phyloP scores from a whole-genome alignment of 2,797 vertebrate species.

The Streptopelia turtur region DNA sequence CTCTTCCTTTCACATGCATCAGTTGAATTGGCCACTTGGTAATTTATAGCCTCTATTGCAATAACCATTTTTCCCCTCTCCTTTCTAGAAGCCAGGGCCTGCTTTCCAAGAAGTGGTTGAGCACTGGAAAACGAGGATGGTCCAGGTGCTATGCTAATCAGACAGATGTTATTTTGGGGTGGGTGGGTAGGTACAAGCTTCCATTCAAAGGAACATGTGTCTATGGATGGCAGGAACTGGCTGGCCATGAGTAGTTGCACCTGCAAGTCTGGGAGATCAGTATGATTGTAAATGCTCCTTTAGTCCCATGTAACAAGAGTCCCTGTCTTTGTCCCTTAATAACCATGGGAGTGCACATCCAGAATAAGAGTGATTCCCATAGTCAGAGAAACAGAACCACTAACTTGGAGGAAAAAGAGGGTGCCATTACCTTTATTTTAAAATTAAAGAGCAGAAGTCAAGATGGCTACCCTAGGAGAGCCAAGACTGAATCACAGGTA shows the following conservation, averaged over 20 bases:
- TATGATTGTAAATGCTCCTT: slow-evolving; percentile 50
- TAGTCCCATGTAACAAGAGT: slow-evolving; percentile 3
- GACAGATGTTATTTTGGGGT: slow-evolving; percentile 59
- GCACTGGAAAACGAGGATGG: slow-evolving; percentile 67
- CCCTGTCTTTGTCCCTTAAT: slow-evolving; percentile 22
- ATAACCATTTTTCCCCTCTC: neutral
- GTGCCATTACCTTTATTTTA: neutral
- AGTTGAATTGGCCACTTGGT: slow-evolving; percentile 28
- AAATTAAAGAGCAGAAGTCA: neutral
- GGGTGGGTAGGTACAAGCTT: slow-evolving; percentile 55
- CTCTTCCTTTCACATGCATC: slow-evolving; percentile 14
- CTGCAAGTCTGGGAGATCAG: slow-evolving; percentile 55
- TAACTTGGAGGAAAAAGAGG: neutral
- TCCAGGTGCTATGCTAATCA: slow-evolving; percentile 68
- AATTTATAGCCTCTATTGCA: slow-evolving; percentile 53
- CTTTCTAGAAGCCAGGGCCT: slow-evolving; percentile 64
- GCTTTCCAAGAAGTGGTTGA: slow-evolving; percentile 69
- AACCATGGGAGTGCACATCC: neutral
- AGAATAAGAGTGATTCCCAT: neutral
- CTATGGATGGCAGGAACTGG: slow-evolving; percentile 61
- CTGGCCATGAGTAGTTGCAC: slow-evolving; percentile 65
- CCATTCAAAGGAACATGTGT: slow-evolving; percentile 58
- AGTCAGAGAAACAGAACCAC: neutral
- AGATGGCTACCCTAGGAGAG: neutral
- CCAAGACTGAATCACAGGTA: neutral